Evolutionary conservation across 2,797 vertebrate species (phyloP).

Genomic region (Coluber constrictor): DNA sequence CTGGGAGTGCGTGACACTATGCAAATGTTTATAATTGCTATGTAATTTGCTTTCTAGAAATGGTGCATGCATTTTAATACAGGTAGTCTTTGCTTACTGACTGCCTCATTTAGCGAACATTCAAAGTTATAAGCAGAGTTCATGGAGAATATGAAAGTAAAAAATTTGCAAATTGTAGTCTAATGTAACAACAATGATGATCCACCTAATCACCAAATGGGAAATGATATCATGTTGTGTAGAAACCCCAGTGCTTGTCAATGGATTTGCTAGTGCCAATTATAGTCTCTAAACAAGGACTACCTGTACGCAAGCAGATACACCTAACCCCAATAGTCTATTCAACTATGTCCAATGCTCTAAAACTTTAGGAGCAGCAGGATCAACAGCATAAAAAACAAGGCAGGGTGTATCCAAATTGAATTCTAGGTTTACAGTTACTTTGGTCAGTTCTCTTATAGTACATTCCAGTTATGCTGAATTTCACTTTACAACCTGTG

Average conservation of each 20-base stretch:
- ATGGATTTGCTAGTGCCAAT: neutral
- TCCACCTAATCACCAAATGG: neutral
- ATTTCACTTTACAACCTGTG: neutral
- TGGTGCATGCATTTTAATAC: neutral
- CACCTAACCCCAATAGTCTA: neutral
- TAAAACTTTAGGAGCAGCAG: neutral
- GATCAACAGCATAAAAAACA: neutral
- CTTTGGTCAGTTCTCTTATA: neutral
- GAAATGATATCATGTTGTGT: neutral
- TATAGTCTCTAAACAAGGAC: neutral
- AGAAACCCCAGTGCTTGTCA: neutral
- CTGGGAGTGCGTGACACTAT: neutral
- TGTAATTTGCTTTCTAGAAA: neutral
- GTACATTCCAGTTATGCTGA: neutral
- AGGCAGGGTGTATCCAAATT: neutral
- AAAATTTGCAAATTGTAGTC: neutral
- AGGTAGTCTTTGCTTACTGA: neutral
- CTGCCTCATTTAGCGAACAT: neutral
- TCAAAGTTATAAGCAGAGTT: neutral
- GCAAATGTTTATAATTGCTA: neutral
- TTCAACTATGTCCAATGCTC: neutral
- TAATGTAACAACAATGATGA: neutral
- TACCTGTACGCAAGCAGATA: neutral
- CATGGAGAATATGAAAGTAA: neutral
- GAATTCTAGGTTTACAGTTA: neutral